These are phyloP conservation scores for Gibbula magus DNA, from an alignment of 2,888 invertebrate species.

Conservation along the genomic window DNA sequence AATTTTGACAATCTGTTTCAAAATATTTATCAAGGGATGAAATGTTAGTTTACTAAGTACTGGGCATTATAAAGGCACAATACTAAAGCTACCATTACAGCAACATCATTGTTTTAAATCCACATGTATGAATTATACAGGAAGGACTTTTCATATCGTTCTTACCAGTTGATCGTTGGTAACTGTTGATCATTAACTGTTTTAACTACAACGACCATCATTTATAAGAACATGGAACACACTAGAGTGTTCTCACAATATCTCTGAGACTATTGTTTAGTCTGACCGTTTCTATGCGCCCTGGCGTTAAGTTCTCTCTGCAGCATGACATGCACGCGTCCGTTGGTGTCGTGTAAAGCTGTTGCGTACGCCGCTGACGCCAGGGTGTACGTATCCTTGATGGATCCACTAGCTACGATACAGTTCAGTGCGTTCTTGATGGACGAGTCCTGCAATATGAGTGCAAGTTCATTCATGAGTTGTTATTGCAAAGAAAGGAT, in stretches of 20 bases:
- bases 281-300: neutral
- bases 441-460: neutral
- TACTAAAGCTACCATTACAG: too few species aligned
- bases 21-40: too few species aligned
- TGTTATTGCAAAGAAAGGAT: neutral
- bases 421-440: neutral
- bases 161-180: too few species aligned
- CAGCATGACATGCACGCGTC: neutral
- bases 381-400: neutral
- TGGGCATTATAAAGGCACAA: too few species aligned
- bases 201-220: too few species aligned
- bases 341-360: slow-evolving; percentile 5
- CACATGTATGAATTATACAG: too few species aligned
- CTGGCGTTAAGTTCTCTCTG: neutral
- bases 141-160: too few species aligned
- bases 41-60: too few species aligned
- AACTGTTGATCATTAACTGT: too few species aligned
- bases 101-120: too few species aligned
- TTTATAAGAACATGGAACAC: too few species aligned
- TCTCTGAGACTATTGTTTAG: neutral
- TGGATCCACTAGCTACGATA: neutral
- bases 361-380: neutral
- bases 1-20: too few species aligned
- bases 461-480: neutral
- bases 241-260: neutral